phyloP scores from a whole-genome alignment of 2,797 vertebrate genomes.

The Sebastes taczanowskii region DNA sequence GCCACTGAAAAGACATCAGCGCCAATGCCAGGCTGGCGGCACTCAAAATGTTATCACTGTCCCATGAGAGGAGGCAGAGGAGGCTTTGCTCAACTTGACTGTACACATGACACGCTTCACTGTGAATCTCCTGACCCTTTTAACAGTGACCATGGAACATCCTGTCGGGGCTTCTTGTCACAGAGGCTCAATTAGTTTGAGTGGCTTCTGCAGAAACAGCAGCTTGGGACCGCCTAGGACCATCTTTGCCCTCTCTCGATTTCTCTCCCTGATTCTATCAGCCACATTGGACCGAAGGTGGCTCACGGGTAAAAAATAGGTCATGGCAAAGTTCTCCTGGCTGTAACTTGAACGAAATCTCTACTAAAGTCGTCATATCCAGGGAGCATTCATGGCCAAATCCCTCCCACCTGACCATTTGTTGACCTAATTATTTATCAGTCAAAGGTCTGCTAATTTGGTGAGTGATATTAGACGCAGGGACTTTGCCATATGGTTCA shows the following conservation, averaged over 20 bases:
- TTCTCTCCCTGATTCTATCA: constrained; percentile 17
- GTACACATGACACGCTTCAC: constrained; percentile 45
- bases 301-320: background rate
- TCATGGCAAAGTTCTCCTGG: constrained; percentile 10
- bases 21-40: background rate
- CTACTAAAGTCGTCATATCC: background rate
- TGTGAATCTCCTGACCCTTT: constrained; percentile 68
- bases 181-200: constrained; percentile 64
- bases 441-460: constrained; percentile 11
- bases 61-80: constrained; percentile 33
- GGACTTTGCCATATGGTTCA: background rate
- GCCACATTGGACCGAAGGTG: background rate
- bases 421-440: constrained; percentile 20
- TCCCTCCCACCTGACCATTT: constrained; percentile 2
- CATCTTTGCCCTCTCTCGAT: constrained; percentile 32
- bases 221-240: constrained; percentile 29
- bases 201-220: constrained; percentile 54
- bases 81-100: constrained; percentile 30
- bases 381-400: background rate
- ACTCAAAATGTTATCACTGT: constrained; percentile 47
- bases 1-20: background rate
- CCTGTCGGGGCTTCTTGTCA: constrained; percentile 56
- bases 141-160: constrained; percentile 48
- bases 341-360: background rate
- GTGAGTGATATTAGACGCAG: background rate